Evolutionary conservation across 2,113 vertebrate genomes (phyloP).

Genomic region (Bagarius yarrelli): DNA sequence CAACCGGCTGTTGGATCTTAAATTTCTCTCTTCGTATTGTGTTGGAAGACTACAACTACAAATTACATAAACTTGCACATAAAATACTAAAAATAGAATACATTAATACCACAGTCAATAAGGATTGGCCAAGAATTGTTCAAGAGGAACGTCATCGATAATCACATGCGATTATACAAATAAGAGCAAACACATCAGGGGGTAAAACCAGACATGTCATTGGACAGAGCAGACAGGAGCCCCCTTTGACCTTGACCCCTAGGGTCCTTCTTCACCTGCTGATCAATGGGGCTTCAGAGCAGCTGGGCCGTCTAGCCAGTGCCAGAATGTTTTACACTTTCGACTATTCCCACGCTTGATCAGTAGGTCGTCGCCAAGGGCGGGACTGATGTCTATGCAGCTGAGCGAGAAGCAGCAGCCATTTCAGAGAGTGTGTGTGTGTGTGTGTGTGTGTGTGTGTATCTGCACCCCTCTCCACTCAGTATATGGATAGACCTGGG

Average conservation of each 20-base stretch:
- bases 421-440: conserved; percentile 37
- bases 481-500: conserved; percentile 21
- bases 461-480: conserved; percentile 37
- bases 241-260: conserved; percentile 80
- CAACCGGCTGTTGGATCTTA: not conserved
- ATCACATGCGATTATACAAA: conserved; percentile 38
- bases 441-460: conserved; percentile 28
- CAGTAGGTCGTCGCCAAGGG: conserved; percentile 51
- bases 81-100: not conserved
- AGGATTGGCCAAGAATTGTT: not conserved
- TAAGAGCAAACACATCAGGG: conserved; percentile 66
- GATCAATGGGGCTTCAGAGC: conserved; percentile 71
- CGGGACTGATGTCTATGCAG: conserved; percentile 66
- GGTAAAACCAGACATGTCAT: conserved; percentile 53
- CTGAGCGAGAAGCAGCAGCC: conserved; percentile 8
- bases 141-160: conserved; percentile 3
- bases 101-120: not conserved
- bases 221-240: conserved; percentile 53
- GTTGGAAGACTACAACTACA: not conserved
- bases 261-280: conserved; percentile 70
- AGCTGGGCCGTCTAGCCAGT: conserved; percentile 77
- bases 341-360: conserved; percentile 67
- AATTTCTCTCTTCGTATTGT: not conserved
- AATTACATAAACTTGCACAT: not conserved
- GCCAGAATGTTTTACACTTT: conserved; percentile 65